phyloP scores from a whole-genome alignment of 2,888 invertebrate species.

The Zhengitettix transpicula region DNA sequence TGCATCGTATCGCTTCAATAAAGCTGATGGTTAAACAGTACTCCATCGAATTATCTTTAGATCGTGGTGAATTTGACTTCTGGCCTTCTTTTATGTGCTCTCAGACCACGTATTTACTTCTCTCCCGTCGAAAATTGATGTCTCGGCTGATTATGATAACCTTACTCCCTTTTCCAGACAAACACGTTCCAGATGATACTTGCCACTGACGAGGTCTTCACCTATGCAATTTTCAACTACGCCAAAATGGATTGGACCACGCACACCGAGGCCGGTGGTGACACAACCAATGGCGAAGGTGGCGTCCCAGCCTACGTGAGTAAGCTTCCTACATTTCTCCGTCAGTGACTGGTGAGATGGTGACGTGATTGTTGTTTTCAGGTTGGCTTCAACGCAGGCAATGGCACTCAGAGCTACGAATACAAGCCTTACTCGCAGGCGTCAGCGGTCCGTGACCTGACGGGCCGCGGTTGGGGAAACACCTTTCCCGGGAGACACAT shows the following conservation, averaged over 20 bases:
- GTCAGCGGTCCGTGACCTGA: conserved; percentile 66
- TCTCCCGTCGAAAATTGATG: too few species aligned
- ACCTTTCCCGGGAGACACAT: conserved; percentile 80
- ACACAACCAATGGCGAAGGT: conserved; percentile 71
- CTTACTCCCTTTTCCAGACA: conserved; percentile 38
- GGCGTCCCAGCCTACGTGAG: conserved; percentile 76
- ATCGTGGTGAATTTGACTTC: too few species aligned
- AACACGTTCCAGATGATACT: conserved; percentile 92
- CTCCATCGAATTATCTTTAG: too few species aligned
- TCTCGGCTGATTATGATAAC: too few species aligned
- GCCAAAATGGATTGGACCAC: conserved; percentile 77
- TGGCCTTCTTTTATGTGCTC: too few species aligned
- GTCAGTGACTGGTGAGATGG: background rate
- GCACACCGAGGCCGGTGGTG: conserved; percentile 81
- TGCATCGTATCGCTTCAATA: too few species aligned
- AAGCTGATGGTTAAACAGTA: too few species aligned
- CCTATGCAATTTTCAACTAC: conserved; percentile 93
- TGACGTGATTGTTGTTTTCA: conserved; percentile 22
- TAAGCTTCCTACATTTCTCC: conserved; percentile 13
- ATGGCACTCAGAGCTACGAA: conserved; percentile 77
- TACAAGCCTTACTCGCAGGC: conserved; percentile 81
- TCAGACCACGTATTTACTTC: too few species aligned
- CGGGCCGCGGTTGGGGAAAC: conserved; percentile 73
- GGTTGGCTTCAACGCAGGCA: conserved; percentile 95
- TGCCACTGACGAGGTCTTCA: conserved; percentile 83